A percentile compares a stretch with the other conserved stretches of the same genome.
phyloP scores from a whole-genome alignment of 2,797 vertebrate genomes.

The Menidia menidia region DNA sequence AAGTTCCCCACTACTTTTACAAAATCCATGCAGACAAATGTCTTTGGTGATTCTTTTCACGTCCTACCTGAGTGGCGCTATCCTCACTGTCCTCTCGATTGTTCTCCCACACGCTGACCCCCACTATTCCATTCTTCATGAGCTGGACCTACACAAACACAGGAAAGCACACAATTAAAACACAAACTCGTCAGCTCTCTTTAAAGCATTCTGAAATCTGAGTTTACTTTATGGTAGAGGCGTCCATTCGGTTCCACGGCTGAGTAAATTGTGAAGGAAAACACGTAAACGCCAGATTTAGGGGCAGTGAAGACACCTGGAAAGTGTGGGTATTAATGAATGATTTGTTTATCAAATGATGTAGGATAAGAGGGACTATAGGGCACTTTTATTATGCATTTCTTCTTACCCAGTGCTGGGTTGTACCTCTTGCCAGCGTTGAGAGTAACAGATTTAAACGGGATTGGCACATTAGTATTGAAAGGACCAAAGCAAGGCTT shows the following conservation, averaged over 20 bases:
- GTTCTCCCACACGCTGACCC: slow-evolving; percentile 75
- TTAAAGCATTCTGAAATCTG: neutral
- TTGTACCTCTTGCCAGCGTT: slow-evolving; percentile 77
- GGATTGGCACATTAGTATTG: slow-evolving; percentile 69
- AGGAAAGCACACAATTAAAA: neutral
- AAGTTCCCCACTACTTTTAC: neutral
- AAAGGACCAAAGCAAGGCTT: slow-evolving; percentile 77
- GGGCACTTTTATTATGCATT: neutral
- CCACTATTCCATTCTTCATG: slow-evolving; percentile 56
- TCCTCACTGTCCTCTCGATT: slow-evolving; percentile 82
- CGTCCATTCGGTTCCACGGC: slow-evolving; percentile 16
- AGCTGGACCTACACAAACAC: slow-evolving; percentile 62
- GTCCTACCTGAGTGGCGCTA: slow-evolving; percentile 71
- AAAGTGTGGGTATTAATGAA: slow-evolving; percentile 5
- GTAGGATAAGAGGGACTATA: neutral
- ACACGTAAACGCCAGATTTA: slow-evolving; percentile 69
- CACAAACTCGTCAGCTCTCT: neutral
- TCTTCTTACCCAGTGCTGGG: slow-evolving; percentile 71
- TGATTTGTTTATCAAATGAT: neutral
- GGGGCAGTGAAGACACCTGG: slow-evolving; percentile 80
- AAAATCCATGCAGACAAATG: neutral
- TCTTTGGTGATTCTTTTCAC: neutral
- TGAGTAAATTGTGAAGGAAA: slow-evolving; percentile 76
- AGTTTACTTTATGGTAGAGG: slow-evolving; percentile 74
- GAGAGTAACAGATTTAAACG: slow-evolving; percentile 58